A percentile compares a stretch with the other conserved stretches of the same genome.
Conservation (phyloP, 2,113 vertebrate species). For the Pao palembangensis region DNA sequence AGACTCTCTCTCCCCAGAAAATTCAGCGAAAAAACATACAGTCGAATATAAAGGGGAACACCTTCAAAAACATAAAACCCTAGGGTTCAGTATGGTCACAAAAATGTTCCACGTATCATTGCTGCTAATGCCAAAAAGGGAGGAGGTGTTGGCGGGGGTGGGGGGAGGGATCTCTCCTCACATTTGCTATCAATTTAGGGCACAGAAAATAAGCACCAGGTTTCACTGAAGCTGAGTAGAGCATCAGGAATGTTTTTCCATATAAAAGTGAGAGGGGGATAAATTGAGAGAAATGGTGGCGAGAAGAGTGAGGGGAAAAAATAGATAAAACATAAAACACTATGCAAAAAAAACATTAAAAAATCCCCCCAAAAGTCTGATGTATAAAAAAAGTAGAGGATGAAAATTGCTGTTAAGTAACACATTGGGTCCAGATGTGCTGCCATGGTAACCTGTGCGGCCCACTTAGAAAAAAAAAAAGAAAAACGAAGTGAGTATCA, state of each 20-base stretch:
- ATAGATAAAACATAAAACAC: constrained; percentile 15
- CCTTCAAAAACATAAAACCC: constrained; percentile 73
- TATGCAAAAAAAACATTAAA: background rate
- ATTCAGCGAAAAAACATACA: constrained; percentile 67
- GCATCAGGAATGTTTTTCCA: constrained; percentile 79
- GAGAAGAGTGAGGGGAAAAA: constrained; percentile 20
- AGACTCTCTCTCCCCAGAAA: constrained; percentile 44
- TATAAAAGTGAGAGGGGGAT: constrained; percentile 66
- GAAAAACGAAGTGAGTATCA: background rate
- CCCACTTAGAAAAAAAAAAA: constrained; percentile 22
- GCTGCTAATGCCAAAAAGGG: constrained; percentile 62
- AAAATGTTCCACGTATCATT: constrained; percentile 76
- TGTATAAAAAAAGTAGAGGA: background rate
- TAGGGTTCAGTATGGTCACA: constrained; percentile 63
- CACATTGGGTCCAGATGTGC: constrained; percentile 67
- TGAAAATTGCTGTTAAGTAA: constrained; percentile 19
- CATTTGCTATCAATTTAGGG: constrained; percentile 82
- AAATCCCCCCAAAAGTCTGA: background rate
- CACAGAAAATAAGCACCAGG: constrained; percentile 78
- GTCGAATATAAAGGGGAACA: constrained; percentile 68
- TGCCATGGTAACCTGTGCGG: constrained; percentile 26
- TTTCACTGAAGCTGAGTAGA: constrained; percentile 70
- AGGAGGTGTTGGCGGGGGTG: constrained; percentile 43
- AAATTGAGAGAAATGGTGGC: constrained; percentile 23
- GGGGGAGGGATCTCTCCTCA: constrained; percentile 72